Conservation (phyloP, 2,888 invertebrate species). For the Polyploca ridens region DNA sequence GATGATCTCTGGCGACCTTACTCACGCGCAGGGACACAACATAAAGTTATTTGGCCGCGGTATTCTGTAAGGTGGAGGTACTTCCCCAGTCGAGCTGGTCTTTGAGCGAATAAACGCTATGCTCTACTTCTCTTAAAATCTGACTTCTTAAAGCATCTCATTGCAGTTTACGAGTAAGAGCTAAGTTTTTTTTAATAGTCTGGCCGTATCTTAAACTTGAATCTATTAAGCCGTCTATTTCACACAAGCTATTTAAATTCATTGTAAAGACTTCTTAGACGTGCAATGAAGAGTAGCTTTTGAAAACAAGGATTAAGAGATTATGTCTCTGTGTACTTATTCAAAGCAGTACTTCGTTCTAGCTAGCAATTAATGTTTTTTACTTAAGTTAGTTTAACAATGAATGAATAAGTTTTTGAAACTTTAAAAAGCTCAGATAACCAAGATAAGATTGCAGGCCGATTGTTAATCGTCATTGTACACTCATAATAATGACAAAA, state of each 20-base stretch:
- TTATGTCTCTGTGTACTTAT: not conserved
- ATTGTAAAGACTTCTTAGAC: not conserved
- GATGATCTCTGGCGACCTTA: too few relatives aligned
- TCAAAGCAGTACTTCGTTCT: not conserved
- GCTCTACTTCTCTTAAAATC: too few relatives aligned
- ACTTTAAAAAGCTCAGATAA: not conserved
- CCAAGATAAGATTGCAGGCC: not conserved
- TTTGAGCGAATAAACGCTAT: too few relatives aligned
- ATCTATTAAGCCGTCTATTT: not conserved
- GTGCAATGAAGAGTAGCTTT: not conserved
- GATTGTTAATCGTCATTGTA: constrained; percentile 22
- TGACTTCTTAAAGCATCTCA: too few relatives aligned
- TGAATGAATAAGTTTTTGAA: not conserved
- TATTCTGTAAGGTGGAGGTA: too few relatives aligned
- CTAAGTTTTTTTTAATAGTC: too few relatives aligned
- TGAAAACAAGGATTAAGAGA: not conserved
- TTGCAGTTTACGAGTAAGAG: too few relatives aligned
- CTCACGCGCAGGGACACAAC: too few relatives aligned
- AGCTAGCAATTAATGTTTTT: not conserved
- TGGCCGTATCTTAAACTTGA: not conserved
- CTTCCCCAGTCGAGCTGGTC: too few relatives aligned
- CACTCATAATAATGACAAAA: constrained; percentile 28
- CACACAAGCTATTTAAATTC: not conserved
- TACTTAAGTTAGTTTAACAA: not conserved
- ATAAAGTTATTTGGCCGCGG: too few relatives aligned